Conservation (phyloP, 2,888 invertebrate genomes). For the Trissolcus japonicus region DNA sequence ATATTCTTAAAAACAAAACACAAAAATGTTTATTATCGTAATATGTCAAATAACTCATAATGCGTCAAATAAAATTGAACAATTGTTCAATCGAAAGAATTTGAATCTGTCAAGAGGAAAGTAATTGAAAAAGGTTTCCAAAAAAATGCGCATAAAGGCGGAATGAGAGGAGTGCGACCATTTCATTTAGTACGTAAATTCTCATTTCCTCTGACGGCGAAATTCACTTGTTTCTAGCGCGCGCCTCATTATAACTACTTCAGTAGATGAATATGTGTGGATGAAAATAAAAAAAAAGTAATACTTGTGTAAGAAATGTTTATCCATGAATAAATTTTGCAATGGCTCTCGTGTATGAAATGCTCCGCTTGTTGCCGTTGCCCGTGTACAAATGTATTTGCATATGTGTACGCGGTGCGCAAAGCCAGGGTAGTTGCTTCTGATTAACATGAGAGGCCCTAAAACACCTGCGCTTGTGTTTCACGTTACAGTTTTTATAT, state of each 20-base stretch:
- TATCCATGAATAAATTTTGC: constrained; percentile 64
- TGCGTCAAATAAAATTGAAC: no score
- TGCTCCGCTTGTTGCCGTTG: constrained; percentile 62
- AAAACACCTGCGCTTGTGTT: constrained; percentile 71
- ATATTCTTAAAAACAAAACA: no score
- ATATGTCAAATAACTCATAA: no score
- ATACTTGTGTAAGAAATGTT: constrained; percentile 60
- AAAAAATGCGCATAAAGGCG: no score
- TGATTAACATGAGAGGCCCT: constrained; percentile 72
- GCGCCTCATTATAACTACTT: constrained; percentile 68
- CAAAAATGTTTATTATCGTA: no score
- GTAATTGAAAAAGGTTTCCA: no score
- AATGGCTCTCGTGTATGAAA: constrained; percentile 67
- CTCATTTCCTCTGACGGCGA: constrained; percentile 58
- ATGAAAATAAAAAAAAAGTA: constrained; percentile 54
- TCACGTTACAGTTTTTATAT: constrained; percentile 52
- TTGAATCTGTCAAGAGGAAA: no score
- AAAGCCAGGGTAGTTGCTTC: constrained; percentile 61
- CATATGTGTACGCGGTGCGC: constrained; percentile 60
- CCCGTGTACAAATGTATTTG: constrained; percentile 64
- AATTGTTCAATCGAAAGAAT: no score
- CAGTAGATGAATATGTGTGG: constrained; percentile 61
- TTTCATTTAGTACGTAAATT: constrained; percentile 31
- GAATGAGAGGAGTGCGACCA: no score
- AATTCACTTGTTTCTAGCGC: constrained; percentile 61